Conservation (phyloP, 2,797 vertebrate genomes). For the Fratercula arctica region DNA sequence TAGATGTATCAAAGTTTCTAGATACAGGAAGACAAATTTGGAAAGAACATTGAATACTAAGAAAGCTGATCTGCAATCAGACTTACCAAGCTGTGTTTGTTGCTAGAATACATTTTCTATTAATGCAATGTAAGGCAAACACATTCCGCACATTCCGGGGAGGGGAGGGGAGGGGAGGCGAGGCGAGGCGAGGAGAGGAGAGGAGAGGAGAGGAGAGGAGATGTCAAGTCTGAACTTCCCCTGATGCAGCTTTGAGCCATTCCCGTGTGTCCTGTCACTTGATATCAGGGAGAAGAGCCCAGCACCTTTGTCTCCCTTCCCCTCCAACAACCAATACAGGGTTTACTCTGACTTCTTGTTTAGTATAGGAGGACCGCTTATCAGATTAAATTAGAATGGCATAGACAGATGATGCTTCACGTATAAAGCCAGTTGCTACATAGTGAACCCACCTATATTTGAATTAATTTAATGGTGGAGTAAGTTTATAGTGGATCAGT, state of each 20-base stretch:
- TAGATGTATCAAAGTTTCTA: neutral
- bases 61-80: neutral
- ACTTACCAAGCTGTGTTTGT: neutral
- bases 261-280: fast-evolving
- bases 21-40: neutral
- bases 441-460: neutral
- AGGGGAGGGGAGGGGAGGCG: no score
- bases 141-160: neutral
- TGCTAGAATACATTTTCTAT: neutral
- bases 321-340: neutral
- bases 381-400: neutral
- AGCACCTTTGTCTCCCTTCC: no score
- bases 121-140: neutral
- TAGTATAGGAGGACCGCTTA: neutral
- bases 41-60: neutral
- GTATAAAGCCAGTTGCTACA: neutral
- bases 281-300: neutral
- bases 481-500: neutral
- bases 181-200: no score
- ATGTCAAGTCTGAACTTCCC: neutral
- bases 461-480: neutral
- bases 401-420: neutral
- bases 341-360: neutral
- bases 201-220: no score
- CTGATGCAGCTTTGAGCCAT: neutral